Evolutionary conservation across 2,797 vertebrate species (phyloP).

Genomic region (Oreonectes daqikongensis): DNA sequence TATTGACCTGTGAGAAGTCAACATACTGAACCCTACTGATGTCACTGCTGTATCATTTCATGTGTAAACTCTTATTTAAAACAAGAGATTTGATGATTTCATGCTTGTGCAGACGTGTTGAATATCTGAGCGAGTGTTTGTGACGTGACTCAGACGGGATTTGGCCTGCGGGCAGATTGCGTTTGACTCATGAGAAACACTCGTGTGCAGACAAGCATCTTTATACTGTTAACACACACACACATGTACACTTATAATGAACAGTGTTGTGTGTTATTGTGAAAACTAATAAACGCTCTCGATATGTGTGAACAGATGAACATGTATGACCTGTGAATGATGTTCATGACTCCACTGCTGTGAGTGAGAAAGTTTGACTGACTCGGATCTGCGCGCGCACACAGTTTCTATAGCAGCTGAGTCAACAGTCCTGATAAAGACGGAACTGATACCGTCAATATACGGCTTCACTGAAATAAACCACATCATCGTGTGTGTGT

Average conservation of each 20-base stretch:
- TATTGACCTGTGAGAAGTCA: neutral
- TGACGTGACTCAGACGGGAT: neutral
- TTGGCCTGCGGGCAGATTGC: no score
- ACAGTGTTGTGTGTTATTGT: neutral
- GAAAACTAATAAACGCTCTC: neutral
- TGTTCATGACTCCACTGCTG: no score
- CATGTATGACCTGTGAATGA: neutral
- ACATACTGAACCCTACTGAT: neutral
- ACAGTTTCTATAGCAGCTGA: no score
- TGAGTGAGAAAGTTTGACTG: no score
- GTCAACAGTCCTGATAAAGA: no score
- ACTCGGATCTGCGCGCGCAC: no score
- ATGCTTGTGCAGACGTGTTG: conserved; percentile 9
- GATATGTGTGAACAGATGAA: neutral
- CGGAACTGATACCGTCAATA: no score
- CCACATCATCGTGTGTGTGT: no score
- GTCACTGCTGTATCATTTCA: neutral
- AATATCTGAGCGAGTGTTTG: neutral
- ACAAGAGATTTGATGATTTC: neutral
- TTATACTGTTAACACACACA: neutral
- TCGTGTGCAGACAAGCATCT: conserved; percentile 10
- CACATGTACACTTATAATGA: neutral
- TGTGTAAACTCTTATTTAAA: neutral
- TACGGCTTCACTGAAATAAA: no score
- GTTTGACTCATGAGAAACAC: neutral